Evolutionary conservation across 2,113 vertebrate species (phyloP).

Genomic region (Mastomys coucha): DNA sequence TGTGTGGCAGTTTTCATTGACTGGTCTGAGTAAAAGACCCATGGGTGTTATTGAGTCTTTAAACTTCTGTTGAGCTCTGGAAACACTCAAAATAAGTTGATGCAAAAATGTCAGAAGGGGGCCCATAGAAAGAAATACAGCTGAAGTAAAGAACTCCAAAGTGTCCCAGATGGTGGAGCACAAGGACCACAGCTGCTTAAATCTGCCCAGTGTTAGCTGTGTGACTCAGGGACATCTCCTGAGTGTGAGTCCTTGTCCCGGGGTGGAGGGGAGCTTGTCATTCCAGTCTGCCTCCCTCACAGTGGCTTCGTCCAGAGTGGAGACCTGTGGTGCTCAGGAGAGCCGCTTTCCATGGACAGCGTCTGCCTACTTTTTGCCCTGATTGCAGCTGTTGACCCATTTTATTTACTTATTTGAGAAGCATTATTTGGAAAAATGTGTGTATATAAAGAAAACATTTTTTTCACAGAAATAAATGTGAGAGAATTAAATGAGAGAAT

Average conservation of each 20-base stretch:
- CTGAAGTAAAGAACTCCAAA: neutral
- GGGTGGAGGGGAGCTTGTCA: neutral
- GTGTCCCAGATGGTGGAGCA: neutral
- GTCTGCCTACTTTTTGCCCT: neutral
- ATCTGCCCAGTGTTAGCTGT: rapidly evolving
- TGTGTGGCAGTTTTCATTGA: too few species aligned
- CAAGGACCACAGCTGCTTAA: neutral
- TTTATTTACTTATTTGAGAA: neutral
- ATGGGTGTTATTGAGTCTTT: neutral
- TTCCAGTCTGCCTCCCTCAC: neutral
- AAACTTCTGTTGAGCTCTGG: neutral
- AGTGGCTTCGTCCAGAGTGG: neutral
- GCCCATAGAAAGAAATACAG: neutral
- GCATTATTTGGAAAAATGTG: neutral
- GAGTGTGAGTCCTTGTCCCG: neutral
- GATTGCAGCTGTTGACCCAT: neutral
- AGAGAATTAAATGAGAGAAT: neutral
- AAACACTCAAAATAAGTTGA: neutral
- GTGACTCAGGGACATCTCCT: neutral
- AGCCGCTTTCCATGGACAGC: neutral
- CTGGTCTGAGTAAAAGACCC: neutral
- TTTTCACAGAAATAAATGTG: neutral
- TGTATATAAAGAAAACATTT: neutral
- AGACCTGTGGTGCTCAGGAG: neutral
- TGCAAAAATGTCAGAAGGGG: neutral